Conservation (phyloP, 2,797 vertebrate genomes). For the Otolemur crassicaudatus region DNA sequence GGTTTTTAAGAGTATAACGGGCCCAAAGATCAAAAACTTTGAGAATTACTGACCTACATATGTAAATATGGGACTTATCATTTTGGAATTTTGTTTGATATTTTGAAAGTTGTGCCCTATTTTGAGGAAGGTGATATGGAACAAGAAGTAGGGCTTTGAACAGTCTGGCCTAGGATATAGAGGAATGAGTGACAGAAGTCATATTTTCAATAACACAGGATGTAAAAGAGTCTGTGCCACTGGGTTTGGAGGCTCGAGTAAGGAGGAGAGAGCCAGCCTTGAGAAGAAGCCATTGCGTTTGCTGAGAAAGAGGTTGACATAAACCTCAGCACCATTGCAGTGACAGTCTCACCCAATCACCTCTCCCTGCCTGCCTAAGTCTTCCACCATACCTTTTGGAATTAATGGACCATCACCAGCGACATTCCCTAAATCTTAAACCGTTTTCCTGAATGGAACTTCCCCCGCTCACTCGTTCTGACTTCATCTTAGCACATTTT, state of each 20-base stretch:
- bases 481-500: background rate
- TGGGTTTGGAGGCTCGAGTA: background rate
- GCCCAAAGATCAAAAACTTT: background rate
- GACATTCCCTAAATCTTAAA: background rate
- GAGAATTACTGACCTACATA: background rate
- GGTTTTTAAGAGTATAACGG: background rate
- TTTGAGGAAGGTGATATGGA: background rate
- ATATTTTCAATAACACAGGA: background rate
- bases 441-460: background rate
- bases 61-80: background rate
- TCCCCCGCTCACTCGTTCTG: background rate
- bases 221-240: background rate
- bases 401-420: background rate
- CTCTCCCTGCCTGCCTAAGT: background rate
- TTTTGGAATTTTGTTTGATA: background rate
- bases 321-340: background rate
- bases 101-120: background rate
- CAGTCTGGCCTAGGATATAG: background rate
- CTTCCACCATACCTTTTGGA: background rate
- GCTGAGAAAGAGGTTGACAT: background rate
- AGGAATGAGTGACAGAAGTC: background rate
- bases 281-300: background rate
- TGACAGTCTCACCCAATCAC: background rate
- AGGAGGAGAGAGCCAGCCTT: background rate
- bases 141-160: background rate